Conservation (phyloP, 2,888 invertebrate genomes). For the Hydroisotoma schaefferi region DNA sequence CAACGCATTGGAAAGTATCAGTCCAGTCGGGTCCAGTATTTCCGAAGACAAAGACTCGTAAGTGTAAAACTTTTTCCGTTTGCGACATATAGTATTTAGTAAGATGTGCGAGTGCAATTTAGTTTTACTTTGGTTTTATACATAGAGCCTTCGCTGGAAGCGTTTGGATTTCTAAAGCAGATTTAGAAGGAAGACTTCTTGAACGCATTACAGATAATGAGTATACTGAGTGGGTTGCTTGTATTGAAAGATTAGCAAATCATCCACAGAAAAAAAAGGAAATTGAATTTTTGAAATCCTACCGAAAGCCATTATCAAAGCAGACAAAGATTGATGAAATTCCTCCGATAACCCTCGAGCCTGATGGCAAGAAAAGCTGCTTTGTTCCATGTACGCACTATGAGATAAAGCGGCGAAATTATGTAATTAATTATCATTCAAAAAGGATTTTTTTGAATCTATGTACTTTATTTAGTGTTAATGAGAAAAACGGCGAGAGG, state of each 20-base stretch:
- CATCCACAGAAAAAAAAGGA: slow-evolving; percentile 69
- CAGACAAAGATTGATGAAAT: slow-evolving; percentile 62
- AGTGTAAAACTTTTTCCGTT: not conserved
- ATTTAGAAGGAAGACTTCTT: slow-evolving; percentile 63
- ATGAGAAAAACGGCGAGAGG: slow-evolving; percentile 67
- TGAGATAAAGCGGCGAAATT: no score
- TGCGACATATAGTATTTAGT: not conserved
- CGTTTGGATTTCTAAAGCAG: slow-evolving; percentile 65
- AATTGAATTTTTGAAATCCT: slow-evolving; percentile 71
- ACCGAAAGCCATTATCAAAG: slow-evolving; percentile 60
- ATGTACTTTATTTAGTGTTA: slow-evolving; percentile 31
- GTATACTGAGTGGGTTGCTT: slow-evolving; percentile 68
- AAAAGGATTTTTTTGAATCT: slow-evolving; percentile 12
- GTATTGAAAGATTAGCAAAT: slow-evolving; percentile 67
- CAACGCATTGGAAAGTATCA: slow-evolving; percentile 5
- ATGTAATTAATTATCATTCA: no score
- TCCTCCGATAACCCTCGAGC: slow-evolving; percentile 60
- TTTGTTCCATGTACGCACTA: slow-evolving; percentile 62
- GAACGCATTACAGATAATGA: slow-evolving; percentile 59
- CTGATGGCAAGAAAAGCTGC: slow-evolving; percentile 67
- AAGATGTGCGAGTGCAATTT: not conserved
- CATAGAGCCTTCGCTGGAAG: slow-evolving; percentile 51
- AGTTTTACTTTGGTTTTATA: not conserved
- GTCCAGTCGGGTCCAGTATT: not conserved
- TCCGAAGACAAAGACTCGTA: slow-evolving; percentile 10